phyloP scores from a whole-genome alignment of 2,113 vertebrate species.

The Scomber scombrus region DNA sequence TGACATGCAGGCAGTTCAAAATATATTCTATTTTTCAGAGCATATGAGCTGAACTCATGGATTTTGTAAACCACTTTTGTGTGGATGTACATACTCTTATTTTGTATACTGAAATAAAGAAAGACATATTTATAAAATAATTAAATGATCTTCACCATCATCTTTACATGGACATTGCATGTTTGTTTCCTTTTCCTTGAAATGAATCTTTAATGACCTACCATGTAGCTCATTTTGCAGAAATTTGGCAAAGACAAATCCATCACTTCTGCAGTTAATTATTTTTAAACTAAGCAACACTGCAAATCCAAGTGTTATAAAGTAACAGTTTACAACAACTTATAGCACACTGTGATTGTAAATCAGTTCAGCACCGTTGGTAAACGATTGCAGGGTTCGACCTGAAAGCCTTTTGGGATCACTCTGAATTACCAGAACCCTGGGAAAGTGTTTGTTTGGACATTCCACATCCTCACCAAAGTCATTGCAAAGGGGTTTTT shows the following conservation, averaged over 20 bases:
- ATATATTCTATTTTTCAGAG: slow-evolving; percentile 76
- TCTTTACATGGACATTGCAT: slow-evolving; percentile 40
- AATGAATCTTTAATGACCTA: neutral
- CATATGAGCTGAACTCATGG: slow-evolving; percentile 77
- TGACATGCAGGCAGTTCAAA: slow-evolving; percentile 75
- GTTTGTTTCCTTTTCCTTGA: slow-evolving; percentile 24
- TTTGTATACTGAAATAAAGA: slow-evolving; percentile 92
- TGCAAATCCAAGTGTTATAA: slow-evolving; percentile 66
- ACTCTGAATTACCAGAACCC: slow-evolving; percentile 54
- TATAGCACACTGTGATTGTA: slow-evolving; percentile 33
- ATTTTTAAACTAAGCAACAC: slow-evolving; percentile 30
- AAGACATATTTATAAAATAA: slow-evolving; percentile 97
- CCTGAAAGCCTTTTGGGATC: slow-evolving; percentile 45
- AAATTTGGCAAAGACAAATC: slow-evolving; percentile 6
- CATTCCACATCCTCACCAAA: slow-evolving; percentile 72
- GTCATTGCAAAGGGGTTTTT: slow-evolving; percentile 55
- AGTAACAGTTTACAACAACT: slow-evolving; percentile 65
- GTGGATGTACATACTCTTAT: slow-evolving; percentile 95
- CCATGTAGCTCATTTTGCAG: neutral
- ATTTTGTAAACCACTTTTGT: slow-evolving; percentile 90
- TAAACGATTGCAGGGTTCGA: slow-evolving; percentile 62
- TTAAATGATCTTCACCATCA: slow-evolving; percentile 82
- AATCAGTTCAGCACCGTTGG: slow-evolving; percentile 61
- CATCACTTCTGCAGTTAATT: slow-evolving; percentile 39
- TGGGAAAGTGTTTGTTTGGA: slow-evolving; percentile 80